Conservation (phyloP, 1,140 invertebrate genomes). For the Helicoverpa zea region DNA sequence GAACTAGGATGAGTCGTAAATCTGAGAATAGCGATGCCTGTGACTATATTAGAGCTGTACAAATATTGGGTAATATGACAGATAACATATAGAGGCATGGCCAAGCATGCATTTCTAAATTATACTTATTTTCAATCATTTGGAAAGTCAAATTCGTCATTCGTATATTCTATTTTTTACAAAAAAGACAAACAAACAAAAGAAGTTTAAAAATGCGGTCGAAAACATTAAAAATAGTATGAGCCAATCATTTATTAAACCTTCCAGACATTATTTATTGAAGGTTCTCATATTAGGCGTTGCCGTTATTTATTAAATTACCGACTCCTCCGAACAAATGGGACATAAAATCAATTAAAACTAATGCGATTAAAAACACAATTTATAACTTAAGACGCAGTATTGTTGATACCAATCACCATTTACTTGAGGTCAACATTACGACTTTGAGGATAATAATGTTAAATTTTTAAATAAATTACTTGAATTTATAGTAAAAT, state of each 20-base stretch:
- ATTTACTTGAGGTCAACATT: constrained; percentile 7
- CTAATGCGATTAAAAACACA: constrained; percentile 25
- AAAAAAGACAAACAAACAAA: too few relatives aligned
- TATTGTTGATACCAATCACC: constrained; percentile 20
- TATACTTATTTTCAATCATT: too few relatives aligned
- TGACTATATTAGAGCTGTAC: constrained; percentile 48
- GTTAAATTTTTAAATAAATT: constrained; percentile 40
- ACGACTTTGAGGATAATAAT: constrained; percentile 30
- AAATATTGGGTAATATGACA: constrained; percentile 40
- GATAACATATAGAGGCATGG: background rate
- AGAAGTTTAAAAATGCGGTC: too few relatives aligned
- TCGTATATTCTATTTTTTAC: too few relatives aligned
- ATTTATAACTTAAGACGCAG: constrained; percentile 31
- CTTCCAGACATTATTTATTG: too few relatives aligned
- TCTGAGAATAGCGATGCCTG: constrained; percentile 63
- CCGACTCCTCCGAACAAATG: background rate
- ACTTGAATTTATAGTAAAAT: constrained; percentile 47
- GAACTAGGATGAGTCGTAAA: constrained; percentile 67
- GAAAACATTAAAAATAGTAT: too few relatives aligned
- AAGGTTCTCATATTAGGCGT: too few relatives aligned
- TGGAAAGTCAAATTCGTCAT: too few relatives aligned
- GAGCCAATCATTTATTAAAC: too few relatives aligned
- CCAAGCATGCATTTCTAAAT: too few relatives aligned
- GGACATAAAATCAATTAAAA: constrained; percentile 17
- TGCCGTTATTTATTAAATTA: background rate